phyloP scores from a whole-genome alignment of 2,113 vertebrate genomes.

The Vidua chalybeata region DNA sequence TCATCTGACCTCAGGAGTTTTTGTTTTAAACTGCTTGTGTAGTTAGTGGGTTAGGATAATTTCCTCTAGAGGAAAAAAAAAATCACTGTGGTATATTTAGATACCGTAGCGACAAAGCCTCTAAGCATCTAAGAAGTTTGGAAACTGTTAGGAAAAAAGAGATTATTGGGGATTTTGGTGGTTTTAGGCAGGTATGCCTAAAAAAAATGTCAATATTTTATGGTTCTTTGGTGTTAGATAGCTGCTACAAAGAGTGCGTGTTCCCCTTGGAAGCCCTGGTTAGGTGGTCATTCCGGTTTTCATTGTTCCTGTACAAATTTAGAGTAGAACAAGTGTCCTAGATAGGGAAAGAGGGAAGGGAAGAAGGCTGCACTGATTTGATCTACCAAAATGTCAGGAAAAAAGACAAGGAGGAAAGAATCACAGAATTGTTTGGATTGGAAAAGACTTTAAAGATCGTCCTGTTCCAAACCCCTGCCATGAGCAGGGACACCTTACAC shows the following conservation, averaged over 20 bases:
- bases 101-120: not conserved
- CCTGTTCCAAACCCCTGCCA: not conserved
- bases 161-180: not conserved
- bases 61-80: not conserved
- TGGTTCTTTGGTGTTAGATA: not conserved
- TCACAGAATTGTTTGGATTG: not conserved
- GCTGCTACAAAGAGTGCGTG: not conserved
- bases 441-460: not conserved
- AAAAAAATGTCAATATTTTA: not conserved
- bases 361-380: not conserved
- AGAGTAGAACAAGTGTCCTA: not conserved
- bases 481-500: not conserved
- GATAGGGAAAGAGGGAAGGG: not conserved
- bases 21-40: not conserved
- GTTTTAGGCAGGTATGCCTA: not conserved
- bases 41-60: not conserved
- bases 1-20: constrained; percentile 32
- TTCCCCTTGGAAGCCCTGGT: not conserved
- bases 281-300: not conserved
- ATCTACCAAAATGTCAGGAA: not conserved
- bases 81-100: not conserved
- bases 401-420: not conserved
- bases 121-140: not conserved
- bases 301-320: not conserved
- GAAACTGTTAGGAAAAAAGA: not conserved